Conservation (phyloP, 2,888 invertebrate species). For the Vanessa cardui region DNA sequence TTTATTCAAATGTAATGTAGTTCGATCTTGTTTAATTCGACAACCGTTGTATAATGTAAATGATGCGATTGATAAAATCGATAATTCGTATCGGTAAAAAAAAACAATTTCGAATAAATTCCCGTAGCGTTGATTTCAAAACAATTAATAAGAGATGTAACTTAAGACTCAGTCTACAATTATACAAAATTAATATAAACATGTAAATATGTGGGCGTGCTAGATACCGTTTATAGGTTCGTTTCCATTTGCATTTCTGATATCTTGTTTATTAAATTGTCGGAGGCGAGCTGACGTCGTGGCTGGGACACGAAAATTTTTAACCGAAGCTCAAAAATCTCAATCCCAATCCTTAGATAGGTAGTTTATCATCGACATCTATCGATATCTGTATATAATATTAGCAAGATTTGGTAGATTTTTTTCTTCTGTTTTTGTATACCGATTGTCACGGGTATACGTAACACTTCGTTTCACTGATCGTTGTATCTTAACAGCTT, state of each 20-base stretch:
- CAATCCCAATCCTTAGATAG: too few relatives aligned
- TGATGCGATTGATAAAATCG: conserved; percentile 13
- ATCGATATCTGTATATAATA: too few relatives aligned
- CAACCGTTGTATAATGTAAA: conserved; percentile 23
- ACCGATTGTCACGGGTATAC: too few relatives aligned
- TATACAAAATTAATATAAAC: conserved; percentile 67
- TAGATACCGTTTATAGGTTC: conserved; percentile 4
- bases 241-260: conserved; percentile 5
- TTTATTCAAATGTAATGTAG: conserved; percentile 31
- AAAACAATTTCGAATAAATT: conserved; percentile 19
- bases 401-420: too few relatives aligned
- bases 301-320: too few relatives aligned
- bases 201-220: conserved; percentile 57
- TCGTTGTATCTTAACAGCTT: too few relatives aligned
- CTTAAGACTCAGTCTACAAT: conserved; percentile 57
- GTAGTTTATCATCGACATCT: too few relatives aligned
- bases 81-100: conserved; percentile 22
- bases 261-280: too few relatives aligned
- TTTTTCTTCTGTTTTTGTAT: too few relatives aligned
- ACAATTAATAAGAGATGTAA: conserved; percentile 64
- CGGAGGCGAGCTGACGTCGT: too few relatives aligned
- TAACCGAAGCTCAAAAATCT: too few relatives aligned
- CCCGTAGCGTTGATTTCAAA: conserved; percentile 38
- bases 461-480: too few relatives aligned
- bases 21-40: conserved; percentile 27